phyloP scores from a whole-genome alignment of 2,113 vertebrate genomes.

The Nettapus auritus region DNA sequence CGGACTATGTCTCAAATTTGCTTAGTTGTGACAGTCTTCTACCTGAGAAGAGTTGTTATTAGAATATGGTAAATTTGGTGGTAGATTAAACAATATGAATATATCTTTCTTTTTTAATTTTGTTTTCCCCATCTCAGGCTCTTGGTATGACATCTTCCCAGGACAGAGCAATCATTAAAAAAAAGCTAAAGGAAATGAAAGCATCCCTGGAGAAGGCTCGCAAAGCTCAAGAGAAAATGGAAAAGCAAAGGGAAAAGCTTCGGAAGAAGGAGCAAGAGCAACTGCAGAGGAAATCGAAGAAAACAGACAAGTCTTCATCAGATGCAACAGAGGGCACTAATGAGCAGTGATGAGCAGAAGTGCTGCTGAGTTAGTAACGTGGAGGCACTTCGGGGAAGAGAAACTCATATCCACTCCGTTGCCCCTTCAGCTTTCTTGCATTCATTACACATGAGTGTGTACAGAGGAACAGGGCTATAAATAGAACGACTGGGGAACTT shows the following conservation, averaged over 20 bases:
- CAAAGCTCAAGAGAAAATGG: constrained; percentile 90
- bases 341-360: constrained; percentile 62
- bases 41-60: neutral
- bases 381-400: neutral
- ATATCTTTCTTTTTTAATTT: neutral
- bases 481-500: constrained; percentile 19
- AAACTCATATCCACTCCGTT: neutral
- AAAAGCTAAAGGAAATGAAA: constrained; percentile 94
- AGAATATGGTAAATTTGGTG: accelerated
- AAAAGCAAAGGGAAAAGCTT: constrained; percentile 89
- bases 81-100: neutral
- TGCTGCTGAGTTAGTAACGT: neutral
- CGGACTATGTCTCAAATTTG: neutral
- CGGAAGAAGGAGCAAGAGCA: constrained; percentile 85
- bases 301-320: constrained; percentile 49
- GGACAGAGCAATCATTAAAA: constrained; percentile 91
- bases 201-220: constrained; percentile 87
- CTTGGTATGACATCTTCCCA: constrained; percentile 89
- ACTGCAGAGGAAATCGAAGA: constrained; percentile 80
- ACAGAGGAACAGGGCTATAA: neutral
- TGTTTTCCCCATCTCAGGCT: constrained; percentile 72
- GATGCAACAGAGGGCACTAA: constrained; percentile 62
- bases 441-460: neutral
- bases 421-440: constrained; percentile 21
- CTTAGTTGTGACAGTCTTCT: neutral